phyloP scores from a whole-genome alignment of 2,797 vertebrate species.

The Notolabrus celidotus region DNA sequence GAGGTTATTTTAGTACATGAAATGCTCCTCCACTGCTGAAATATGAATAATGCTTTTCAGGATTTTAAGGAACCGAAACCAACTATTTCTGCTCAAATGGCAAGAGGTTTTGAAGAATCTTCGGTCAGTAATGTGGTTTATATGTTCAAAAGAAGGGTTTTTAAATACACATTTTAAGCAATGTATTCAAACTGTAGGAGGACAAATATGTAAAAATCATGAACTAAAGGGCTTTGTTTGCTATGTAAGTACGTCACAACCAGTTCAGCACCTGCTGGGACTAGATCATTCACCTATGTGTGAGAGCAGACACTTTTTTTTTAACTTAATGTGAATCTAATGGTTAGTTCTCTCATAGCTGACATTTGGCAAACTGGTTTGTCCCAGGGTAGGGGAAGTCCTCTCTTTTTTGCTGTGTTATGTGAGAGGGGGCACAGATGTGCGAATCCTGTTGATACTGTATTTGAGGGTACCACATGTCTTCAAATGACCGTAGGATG shows the following conservation, averaged over 20 bases:
- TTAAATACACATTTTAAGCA: not conserved
- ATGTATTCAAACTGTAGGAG: not conserved
- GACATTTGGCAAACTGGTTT: conserved; percentile 46
- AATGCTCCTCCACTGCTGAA: not conserved
- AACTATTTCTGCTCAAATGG: conserved; percentile 28
- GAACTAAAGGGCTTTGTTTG: not conserved
- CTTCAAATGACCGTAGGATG: not conserved
- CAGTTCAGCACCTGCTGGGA: not conserved
- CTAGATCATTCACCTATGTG: not conserved
- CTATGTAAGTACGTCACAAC: not conserved
- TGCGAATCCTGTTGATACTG: not conserved
- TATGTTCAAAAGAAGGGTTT: not conserved
- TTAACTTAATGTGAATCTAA: not conserved
- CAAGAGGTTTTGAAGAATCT: not conserved
- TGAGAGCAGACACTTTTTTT: not conserved
- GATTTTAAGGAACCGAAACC: conserved; percentile 55
- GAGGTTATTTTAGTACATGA: not conserved
- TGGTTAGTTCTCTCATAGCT: not conserved
- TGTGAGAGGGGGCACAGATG: not conserved
- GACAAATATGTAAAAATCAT: not conserved
- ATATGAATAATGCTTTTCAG: not conserved
- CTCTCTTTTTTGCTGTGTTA: not conserved
- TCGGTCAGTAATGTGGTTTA: not conserved
- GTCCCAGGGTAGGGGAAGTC: conserved; percentile 50
- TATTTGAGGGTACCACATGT: not conserved